A percentile compares a stretch with the other conserved stretches of the same genome.
Evolutionary conservation across 1,140 invertebrate genomes (phyloP).

Genomic region (Drosophila mojavensis): DNA sequence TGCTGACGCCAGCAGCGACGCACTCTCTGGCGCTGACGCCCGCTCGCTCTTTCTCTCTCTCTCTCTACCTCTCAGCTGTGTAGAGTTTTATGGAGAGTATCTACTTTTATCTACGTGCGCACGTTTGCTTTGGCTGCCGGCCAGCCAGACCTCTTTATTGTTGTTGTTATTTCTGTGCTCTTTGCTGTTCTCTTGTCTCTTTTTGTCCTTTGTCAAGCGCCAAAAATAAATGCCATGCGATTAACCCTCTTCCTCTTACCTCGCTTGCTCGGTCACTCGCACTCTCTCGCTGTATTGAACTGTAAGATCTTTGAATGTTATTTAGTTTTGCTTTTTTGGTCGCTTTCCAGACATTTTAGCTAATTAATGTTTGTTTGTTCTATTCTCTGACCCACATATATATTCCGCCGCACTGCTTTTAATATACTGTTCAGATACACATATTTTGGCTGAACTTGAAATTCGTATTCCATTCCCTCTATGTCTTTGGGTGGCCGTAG

Average conservation of each 20-base stretch:
- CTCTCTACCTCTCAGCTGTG: slow-evolving; percentile 3
- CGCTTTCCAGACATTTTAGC: slow-evolving; percentile 34
- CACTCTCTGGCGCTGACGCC: not conserved
- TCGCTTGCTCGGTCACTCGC: not conserved
- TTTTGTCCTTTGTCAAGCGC: slow-evolving; percentile 42
- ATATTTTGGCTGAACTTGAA: slow-evolving; percentile 41
- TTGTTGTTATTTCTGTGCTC: not conserved
- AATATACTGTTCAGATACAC: slow-evolving; percentile 7
- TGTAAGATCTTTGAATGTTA: slow-evolving; percentile 13
- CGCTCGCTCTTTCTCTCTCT: slow-evolving; percentile 11
- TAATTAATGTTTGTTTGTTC: slow-evolving; percentile 43
- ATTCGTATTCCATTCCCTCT: not conserved
- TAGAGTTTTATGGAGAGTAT: slow-evolving; percentile 43
- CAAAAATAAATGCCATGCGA: slow-evolving; percentile 49
- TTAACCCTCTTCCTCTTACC: not conserved
- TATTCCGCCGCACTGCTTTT: slow-evolving; percentile 14
- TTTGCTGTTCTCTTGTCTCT: slow-evolving; percentile 18
- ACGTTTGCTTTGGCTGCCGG: slow-evolving; percentile 41
- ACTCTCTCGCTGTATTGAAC: not conserved
- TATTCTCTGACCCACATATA: slow-evolving; percentile 44
- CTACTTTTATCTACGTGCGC: slow-evolving; percentile 23
- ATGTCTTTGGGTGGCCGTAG: not conserved
- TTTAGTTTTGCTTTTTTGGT: slow-evolving; percentile 4
- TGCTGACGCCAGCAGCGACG: slow-evolving; percentile 24
- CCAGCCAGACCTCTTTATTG: slow-evolving; percentile 15